Evolutionary conservation across 2,113 vertebrate genomes (phyloP), one percentile per base, ranked within the genome.

Genomic region (Ahaetulla prasina): DNA sequence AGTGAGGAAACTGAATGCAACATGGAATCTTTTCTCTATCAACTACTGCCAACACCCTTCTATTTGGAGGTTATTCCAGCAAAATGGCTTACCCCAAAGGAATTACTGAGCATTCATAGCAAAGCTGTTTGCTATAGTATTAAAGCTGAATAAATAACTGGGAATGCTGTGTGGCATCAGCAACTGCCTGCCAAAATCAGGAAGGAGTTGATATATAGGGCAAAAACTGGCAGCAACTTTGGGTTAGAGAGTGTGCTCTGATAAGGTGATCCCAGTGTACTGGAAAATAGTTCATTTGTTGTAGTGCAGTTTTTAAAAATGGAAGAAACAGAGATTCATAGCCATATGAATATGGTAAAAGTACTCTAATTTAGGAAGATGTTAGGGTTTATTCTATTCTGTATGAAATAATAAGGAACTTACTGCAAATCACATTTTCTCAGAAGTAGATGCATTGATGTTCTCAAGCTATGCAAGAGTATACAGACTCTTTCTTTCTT

Each of bases 81-180:
- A 96, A 95, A 94, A 94, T 90, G 89, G 90, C 49, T 96, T 93
- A 89, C 88, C 89, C 60, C 89, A 93, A 54, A 89, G 93, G 68
- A 96, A 94, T 96, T 94, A 95, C 57, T 92, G 60, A 94, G 93
- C 92, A 92, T 90, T 90, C 94, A 94, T 89, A 10, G 95, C 90
- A 94, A 95, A 94, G 88, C 91, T 94, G 93, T 91, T 95, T 95
- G 94, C 93, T 89, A 87, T 95, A 50, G 92, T 94, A 87, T 91
- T 95, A 93, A 96, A 95, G 55, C 74, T 94, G 93, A 95, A 96
- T 94, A 95, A 95, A 94, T 91, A 96, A 93, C 91, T 91, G 86
- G 80, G 93, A 96, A 96, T 91, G 91, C 55, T 93, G 52, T 93
- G 91, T 87, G 93, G 90, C 53, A 94, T 68, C 47, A 0, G 20